Evolutionary conservation across 1,140 invertebrate genomes (phyloP), one percentile per base, ranked within the genome.

Genomic region (Coptotermes formosanus): DNA sequence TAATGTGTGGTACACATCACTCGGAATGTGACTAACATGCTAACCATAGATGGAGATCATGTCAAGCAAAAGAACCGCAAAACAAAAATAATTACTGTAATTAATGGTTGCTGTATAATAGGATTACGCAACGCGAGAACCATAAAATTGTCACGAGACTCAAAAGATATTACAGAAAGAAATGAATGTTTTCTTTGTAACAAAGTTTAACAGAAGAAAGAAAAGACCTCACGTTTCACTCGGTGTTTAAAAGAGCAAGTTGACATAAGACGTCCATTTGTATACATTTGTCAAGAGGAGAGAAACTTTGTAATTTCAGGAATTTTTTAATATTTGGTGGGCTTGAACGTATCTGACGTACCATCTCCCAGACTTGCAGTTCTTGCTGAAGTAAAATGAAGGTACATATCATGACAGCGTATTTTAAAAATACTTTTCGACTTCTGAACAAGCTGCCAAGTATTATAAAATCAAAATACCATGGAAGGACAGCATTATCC

Each of bases 291-390:
- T 75, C 64, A 75, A 30, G 64, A 30, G 64, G 30, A 25, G 64
- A 30, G 64, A 75, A 75, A 75, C 64, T 75, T 75, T 75, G 64
- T 25, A 75, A 75, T 75, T 75, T 75, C 64, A 75, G 64, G 64
- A 75, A 75, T 75, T n/a, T 75, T 75, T 75, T 75, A 75, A 75
- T 75, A 75, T 75, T 75, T 64, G n/a, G 4, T 9, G 64, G n/a
- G 14, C 64, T 75, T n/a, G 64, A 75, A 75, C 6, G 64, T 75
- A 75, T 75, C 64, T 75, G 64, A 75, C 19, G 8, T 75, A 75
- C n/a, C 64, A 30, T n/a, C n/a, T 6, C 1, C n/a, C n/a, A n/a
- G 3, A 30, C 25, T 7, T 75, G 64, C 64, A n/a, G 2, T 75
- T 75, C 64, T 75, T 75, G 30, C 9, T n/a, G 30, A 75, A 30